Conservation (phyloP, 2,888 invertebrate species). For the Platerodrilus igneus region DNA sequence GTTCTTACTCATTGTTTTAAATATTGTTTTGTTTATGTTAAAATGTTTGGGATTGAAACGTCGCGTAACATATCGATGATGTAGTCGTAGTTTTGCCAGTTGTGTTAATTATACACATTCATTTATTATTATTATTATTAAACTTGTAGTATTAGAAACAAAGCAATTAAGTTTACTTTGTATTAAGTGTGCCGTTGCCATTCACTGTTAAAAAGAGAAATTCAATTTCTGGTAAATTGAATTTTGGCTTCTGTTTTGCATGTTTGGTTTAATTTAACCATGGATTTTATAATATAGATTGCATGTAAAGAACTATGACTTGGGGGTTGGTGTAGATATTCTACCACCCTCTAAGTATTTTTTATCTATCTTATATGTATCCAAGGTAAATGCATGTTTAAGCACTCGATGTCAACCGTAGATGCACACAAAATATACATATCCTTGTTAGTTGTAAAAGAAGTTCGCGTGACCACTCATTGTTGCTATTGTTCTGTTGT, state of each 20-base stretch:
- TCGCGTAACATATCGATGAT: conserved; percentile 34
- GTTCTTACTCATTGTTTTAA: conserved; percentile 32
- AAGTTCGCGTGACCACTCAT: conserved; percentile 39
- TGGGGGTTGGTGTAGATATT: too few species aligned
- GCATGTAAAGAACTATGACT: too few species aligned
- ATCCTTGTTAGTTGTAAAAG: conserved; percentile 51
- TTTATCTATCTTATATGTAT: too few species aligned
- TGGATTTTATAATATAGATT: too few species aligned
- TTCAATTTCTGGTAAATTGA: too few species aligned
- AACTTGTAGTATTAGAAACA: conserved; percentile 44
- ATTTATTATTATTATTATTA: conserved; percentile 21
- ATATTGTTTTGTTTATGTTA: conserved; percentile 29
- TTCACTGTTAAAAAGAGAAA: too few species aligned
- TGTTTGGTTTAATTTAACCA: too few species aligned
- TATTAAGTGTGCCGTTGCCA: too few species aligned
- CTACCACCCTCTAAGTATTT: too few species aligned
- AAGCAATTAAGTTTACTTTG: conserved; percentile 37
- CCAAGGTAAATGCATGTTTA: too few species aligned
- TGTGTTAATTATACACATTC: conserved; percentile 22
- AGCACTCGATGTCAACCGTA: conserved; percentile 33
- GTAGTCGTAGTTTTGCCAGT: conserved; percentile 47
- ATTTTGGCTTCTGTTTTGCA: too few species aligned
- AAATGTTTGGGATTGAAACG: conserved; percentile 31
- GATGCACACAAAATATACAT: conserved; percentile 44
- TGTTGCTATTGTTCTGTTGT: conserved; percentile 51